Conservation (phyloP, 2,797 vertebrate genomes). For the Cynodonichthys magdalenae region DNA sequence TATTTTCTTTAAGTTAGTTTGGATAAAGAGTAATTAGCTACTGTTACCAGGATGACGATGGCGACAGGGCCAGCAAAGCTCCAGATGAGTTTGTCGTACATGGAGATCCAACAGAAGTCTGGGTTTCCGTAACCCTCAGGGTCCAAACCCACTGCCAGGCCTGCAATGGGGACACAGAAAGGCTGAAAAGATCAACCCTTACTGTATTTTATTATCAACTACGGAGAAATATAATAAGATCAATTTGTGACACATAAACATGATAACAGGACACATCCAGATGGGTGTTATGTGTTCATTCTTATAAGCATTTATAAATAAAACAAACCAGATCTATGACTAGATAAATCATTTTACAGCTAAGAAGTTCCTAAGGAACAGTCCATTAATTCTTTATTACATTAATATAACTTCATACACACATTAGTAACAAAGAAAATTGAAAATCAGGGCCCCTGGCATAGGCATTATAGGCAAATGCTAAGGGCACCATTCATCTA, state of each 20-base stretch:
- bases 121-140: conserved; percentile 97
- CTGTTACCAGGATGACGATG: conserved; percentile 92
- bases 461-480: too few species aligned
- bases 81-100: conserved; percentile 98
- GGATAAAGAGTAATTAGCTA: not conserved
- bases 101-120: conserved; percentile 98
- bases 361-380: too few species aligned
- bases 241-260: not conserved
- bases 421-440: not conserved
- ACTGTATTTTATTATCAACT: conserved; percentile 14
- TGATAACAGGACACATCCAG: too few species aligned
- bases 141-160: conserved; percentile 94
- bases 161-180: conserved; percentile 69
- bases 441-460: too few species aligned
- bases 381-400: too few species aligned
- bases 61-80: conserved; percentile 96
- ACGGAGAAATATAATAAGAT: not conserved
- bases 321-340: too few species aligned
- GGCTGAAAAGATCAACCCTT: conserved; percentile 10
- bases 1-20: conserved; percentile 5
- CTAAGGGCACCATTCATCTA: too few species aligned
- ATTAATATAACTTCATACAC: not conserved
- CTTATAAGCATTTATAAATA: too few species aligned
- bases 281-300: too few species aligned
- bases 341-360: too few species aligned